Evolutionary conservation across 2,113 vertebrate species (phyloP).

Genomic region (Protobothrops mucrosquamatus): DNA sequence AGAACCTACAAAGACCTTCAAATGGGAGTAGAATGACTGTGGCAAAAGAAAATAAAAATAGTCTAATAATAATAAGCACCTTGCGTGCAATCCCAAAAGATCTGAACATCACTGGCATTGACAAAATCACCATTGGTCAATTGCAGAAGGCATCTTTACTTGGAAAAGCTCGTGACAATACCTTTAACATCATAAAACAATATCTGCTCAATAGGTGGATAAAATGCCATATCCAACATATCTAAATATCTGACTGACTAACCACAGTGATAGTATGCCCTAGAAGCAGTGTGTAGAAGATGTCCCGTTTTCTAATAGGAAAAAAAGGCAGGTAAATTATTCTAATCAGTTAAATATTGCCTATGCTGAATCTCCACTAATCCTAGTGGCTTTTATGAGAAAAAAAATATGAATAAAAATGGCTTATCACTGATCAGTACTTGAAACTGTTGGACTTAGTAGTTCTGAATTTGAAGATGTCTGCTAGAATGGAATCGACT

Average conservation of each 20-base stretch:
- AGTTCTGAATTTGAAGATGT: conserved; percentile 63
- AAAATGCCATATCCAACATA: not conserved
- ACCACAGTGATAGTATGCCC: not conserved
- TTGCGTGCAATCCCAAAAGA: too few relatives aligned
- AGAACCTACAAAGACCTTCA: too few relatives aligned
- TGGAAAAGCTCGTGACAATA: not conserved
- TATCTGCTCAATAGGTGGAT: not conserved
- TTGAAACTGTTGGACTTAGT: conserved; percentile 63
- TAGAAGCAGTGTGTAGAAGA: conserved; percentile 42
- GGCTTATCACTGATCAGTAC: conserved; percentile 67
- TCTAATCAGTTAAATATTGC: conserved; percentile 57
- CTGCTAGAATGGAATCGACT: conserved; percentile 56
- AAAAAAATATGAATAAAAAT: conserved; percentile 66
- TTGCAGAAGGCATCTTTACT: not conserved
- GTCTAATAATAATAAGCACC: too few relatives aligned
- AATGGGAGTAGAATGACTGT: too few relatives aligned
- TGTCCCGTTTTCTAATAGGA: conserved; percentile 41
- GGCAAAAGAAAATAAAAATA: too few relatives aligned
- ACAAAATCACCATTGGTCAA: not conserved
- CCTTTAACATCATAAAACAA: not conserved
- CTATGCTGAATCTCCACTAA: conserved; percentile 47
- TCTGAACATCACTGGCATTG: not conserved
- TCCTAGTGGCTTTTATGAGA: conserved; percentile 54
- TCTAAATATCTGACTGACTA: not conserved
- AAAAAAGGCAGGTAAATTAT: conserved; percentile 50